Percentiles rank a stretch among this genome's conserved stretches.
Conservation (phyloP, 2,113 vertebrate genomes). For the Atlantisia rogersi region DNA sequence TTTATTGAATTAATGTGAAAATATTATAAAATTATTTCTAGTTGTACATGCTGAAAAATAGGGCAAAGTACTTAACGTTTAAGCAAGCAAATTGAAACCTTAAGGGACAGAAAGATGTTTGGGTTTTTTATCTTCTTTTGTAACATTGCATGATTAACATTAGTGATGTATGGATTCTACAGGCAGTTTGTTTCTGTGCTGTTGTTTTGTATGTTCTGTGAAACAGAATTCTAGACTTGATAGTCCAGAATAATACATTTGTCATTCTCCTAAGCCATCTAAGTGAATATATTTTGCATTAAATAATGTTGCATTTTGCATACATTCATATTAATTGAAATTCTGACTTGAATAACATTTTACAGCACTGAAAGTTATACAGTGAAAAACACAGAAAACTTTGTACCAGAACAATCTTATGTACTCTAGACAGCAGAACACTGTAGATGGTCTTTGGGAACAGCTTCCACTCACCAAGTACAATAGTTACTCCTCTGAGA, state of each 20-base stretch:
- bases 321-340: neutral
- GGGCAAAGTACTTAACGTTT: neutral
- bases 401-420: neutral
- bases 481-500: neutral
- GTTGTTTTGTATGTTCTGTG: neutral
- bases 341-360: neutral
- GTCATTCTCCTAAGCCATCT: neutral
- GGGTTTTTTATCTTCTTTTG: neutral
- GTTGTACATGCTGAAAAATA: neutral
- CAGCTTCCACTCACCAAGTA: neutral
- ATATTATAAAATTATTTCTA: neutral
- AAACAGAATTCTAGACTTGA: neutral
- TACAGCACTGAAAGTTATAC: neutral
- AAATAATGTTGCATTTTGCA: neutral
- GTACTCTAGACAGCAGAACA: neutral
- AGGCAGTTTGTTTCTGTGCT: neutral
- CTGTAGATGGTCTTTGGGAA: neutral
- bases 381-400: neutral
- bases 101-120: neutral
- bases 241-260: neutral
- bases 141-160: neutral
- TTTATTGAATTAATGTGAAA: neutral
- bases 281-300: slow-evolving; percentile 5
- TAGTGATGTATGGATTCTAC: neutral
- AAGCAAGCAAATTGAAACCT: neutral